phyloP scores from a whole-genome alignment of 2,113 vertebrate genomes.

The Cyrtonyx montezumae region DNA sequence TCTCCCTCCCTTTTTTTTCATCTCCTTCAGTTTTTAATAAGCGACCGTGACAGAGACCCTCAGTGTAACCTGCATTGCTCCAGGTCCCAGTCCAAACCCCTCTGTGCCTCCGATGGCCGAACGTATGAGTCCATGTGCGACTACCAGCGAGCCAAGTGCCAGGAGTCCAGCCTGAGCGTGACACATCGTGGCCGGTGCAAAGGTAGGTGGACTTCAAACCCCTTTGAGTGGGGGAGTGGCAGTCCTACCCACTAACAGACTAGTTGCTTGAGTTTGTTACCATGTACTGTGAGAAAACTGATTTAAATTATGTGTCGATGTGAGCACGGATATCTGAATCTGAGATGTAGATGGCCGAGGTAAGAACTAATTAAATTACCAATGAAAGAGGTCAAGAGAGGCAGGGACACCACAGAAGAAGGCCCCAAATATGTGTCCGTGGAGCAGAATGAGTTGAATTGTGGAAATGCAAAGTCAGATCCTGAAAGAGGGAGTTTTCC shows the following conservation, averaged over 20 bases:
- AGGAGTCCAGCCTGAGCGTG: conserved; percentile 84
- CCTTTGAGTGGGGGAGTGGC: neutral
- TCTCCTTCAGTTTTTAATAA: conserved; percentile 91
- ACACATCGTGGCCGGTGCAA: conserved; percentile 90
- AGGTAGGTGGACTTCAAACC: conserved; percentile 78
- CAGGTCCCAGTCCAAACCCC: conserved; percentile 86
- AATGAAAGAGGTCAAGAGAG: neutral
- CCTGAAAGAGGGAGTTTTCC: neutral
- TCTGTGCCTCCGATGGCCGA: conserved; percentile 93
- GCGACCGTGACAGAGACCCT: conserved; percentile 86
- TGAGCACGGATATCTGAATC: neutral
- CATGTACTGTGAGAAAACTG: neutral
- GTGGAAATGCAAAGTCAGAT: neutral
- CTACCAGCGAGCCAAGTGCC: conserved; percentile 95
- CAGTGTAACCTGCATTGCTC: conserved; percentile 91
- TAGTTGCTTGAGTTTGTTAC: neutral
- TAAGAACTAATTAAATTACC: neutral
- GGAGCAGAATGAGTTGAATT: neutral
- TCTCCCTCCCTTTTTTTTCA: neutral
- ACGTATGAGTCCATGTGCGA: conserved; percentile 94
- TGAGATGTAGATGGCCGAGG: neutral
- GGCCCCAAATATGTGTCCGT: neutral
- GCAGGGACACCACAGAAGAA: neutral
- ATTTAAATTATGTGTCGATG: neutral
- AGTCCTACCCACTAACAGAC: neutral